Conservation (phyloP, 1,140 invertebrate genomes). For the Streblospio benedicti region DNA sequence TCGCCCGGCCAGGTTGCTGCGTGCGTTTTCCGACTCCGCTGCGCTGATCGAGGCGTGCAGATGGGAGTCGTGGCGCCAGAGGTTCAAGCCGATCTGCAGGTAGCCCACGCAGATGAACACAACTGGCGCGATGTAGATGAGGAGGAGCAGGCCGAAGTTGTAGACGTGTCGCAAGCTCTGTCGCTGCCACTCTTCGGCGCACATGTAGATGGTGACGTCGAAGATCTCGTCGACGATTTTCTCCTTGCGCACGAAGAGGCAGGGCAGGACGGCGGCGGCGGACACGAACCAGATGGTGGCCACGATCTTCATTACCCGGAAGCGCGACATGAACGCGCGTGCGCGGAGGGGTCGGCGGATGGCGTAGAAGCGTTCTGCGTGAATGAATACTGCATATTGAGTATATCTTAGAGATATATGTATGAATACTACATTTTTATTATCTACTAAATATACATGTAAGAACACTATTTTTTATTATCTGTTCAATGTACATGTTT, state of each 20-base stretch:
- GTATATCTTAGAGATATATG: too few species aligned
- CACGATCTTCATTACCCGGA: background rate
- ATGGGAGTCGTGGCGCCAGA: slow-evolving; percentile 66
- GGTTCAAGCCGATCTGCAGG: slow-evolving; percentile 67
- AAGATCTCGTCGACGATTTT: background rate
- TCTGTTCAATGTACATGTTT: too few species aligned
- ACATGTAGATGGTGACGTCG: slow-evolving; percentile 13
- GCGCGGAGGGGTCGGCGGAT: slow-evolving; percentile 11
- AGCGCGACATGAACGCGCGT: background rate
- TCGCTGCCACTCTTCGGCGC: slow-evolving; percentile 23
- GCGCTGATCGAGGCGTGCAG: slow-evolving; percentile 8
- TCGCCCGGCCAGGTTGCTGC: slow-evolving; percentile 14
- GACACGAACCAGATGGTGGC: slow-evolving; percentile 9
- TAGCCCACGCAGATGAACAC: slow-evolving; percentile 73
- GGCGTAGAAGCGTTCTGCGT: slow-evolving; percentile 14
- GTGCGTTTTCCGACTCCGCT: slow-evolving; percentile 1
- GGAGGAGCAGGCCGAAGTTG: slow-evolving; percentile 58
- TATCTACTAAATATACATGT: too few species aligned
- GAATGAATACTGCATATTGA: too few species aligned
- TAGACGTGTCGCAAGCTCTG: slow-evolving; percentile 42
- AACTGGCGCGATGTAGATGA: slow-evolving; percentile 67
- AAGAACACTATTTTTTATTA: too few species aligned
- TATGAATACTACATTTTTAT: too few species aligned
- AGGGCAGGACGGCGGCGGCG: slow-evolving; percentile 1
- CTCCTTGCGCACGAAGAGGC: background rate